Conservation (phyloP, 2,113 vertebrate species). For the Procapra przewalskii region DNA sequence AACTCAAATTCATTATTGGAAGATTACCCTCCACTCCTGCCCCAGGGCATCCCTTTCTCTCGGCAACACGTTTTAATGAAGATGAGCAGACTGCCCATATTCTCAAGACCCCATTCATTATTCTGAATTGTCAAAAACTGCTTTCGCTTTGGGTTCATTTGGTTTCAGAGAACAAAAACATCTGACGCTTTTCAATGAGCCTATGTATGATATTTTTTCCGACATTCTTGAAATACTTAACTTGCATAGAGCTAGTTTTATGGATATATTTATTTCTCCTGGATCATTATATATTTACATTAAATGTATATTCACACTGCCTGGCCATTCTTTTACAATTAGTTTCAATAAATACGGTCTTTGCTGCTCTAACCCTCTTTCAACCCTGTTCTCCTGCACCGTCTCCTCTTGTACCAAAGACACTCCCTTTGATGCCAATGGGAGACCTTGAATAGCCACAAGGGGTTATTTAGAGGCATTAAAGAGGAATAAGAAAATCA, state of each 20-base stretch:
- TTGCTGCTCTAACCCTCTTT: neutral
- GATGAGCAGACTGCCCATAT: neutral
- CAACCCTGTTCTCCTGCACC: neutral
- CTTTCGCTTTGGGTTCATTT: neutral
- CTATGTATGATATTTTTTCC: no score
- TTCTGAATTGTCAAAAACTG: neutral
- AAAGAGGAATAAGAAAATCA: conserved; percentile 4
- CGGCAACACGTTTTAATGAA: neutral
- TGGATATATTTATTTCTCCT: neutral
- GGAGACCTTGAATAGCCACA: neutral
- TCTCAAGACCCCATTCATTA: neutral
- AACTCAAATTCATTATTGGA: neutral
- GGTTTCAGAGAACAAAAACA: neutral
- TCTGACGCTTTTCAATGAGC: neutral
- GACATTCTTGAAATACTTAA: neutral
- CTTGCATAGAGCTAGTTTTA: neutral
- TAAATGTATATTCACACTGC: neutral
- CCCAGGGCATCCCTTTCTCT: neutral
- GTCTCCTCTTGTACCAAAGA: neutral
- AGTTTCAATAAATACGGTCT: neutral
- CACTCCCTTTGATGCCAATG: neutral
- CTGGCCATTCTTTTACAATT: conserved; percentile 2
- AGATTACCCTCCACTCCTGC: neutral
- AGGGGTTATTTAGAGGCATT: neutral
- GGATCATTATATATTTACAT: neutral